Evolutionary conservation across 2,113 vertebrate species (phyloP), one percentile per base, ranked within the genome.

Genomic region (Calyptommatus sinebrachiatus): DNA sequence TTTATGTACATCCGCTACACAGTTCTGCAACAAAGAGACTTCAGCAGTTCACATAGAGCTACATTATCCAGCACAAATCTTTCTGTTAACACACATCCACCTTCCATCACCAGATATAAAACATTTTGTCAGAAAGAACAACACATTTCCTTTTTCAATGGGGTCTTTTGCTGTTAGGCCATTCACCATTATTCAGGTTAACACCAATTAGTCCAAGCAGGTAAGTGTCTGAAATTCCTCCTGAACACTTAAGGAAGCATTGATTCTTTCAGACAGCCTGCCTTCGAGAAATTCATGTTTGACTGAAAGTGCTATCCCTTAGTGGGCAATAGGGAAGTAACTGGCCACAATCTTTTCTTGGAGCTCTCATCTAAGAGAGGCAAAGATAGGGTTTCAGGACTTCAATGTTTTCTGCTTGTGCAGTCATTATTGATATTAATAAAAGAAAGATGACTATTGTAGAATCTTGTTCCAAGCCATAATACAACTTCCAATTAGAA

Each of bases 231-330:
- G 81, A 82, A 79, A 76, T 26, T 79, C 77, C 78, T 85, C 84
- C 79, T 79, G 63, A 84, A 45, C 2, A 81, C 78, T 77, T 62
- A 75, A 31, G 76, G 77, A 3, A 48, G 14, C 18, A 68, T 79
- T 81, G 71, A 50, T 86, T 85, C 61, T 86, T 71, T 73, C 28
- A 81, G 57, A 71, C 78, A 80, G 65, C 4, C 22, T n/a, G 73
- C 67, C 61, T 57, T 85, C n/a, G 84, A 83, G 80, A 92, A 94
- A 86, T 80, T 76, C 83, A 86, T 85, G 89, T 91, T 93, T 94
- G 87, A 85, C 74, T 71, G 90, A 87, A 87, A 92, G 91, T 84
- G 84, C 91, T 91, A 92, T 94, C 76, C 84, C 91, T 89, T 93
- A 90, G 87, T 81, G 83, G 85, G 86, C 91, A 91, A 93, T 91